Percentiles rank a stretch among this genome's conserved stretches.
Evolutionary conservation across 2,113 vertebrate species (phyloP).

Genomic region (Lepisosteus oculatus): DNA sequence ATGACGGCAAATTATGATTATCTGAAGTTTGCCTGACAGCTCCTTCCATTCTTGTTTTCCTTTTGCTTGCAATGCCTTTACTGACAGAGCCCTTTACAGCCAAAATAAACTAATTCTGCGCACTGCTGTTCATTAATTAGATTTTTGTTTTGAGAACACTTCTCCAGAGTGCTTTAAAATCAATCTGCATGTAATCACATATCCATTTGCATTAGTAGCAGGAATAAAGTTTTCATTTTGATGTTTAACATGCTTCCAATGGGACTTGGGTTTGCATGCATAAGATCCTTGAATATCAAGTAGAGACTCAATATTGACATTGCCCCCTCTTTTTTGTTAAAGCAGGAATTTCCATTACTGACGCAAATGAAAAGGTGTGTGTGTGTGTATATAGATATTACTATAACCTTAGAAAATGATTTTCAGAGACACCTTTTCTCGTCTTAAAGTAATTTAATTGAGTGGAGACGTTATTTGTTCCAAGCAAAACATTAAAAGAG

Average conservation of each 20-base stretch:
- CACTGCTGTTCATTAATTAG: conserved; percentile 2
- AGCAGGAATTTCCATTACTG: too few relatives aligned
- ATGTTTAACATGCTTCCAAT: not conserved
- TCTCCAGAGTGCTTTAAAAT: not conserved
- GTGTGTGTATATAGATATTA: too few relatives aligned
- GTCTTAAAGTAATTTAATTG: too few relatives aligned
- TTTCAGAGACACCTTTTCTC: too few relatives aligned
- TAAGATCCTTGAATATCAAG: not conserved
- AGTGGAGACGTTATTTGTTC: too few relatives aligned
- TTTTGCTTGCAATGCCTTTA: too few relatives aligned
- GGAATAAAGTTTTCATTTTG: not conserved
- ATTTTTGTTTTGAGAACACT: not conserved
- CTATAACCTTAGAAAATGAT: too few relatives aligned
- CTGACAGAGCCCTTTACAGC: not conserved
- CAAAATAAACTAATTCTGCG: not conserved
- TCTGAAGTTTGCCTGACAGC: too few relatives aligned
- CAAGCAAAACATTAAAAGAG: too few relatives aligned
- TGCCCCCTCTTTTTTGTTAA: not conserved
- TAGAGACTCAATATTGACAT: not conserved
- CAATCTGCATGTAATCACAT: not conserved
- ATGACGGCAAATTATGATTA: too few relatives aligned
- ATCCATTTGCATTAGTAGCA: not conserved
- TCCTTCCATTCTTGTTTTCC: too few relatives aligned
- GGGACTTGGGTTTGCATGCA: not conserved
- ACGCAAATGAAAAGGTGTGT: too few relatives aligned